These are phyloP conservation scores for Hoplias malabaricus DNA, from an alignment of 2,113 vertebrate species.

Conservation along the genomic window DNA sequence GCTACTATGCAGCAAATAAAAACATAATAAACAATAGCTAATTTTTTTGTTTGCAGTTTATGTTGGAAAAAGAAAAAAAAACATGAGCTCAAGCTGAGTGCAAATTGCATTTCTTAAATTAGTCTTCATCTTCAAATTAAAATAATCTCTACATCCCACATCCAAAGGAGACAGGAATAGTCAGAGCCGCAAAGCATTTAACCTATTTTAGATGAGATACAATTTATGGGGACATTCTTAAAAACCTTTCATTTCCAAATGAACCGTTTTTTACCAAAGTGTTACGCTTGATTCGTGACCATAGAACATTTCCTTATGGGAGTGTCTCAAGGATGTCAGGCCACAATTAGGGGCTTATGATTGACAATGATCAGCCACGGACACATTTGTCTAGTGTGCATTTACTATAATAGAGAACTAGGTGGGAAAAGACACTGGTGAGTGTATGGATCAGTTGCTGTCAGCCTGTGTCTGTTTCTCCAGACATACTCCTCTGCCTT, in stretches of 20 bases:
- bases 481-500: slow-evolving; percentile 63
- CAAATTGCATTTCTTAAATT: slow-evolving; percentile 4
- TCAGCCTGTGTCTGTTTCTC: slow-evolving; percentile 54
- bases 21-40: background rate
- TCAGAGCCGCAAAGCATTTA: slow-evolving; percentile 36
- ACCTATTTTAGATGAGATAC: slow-evolving; percentile 39
- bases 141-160: background rate
- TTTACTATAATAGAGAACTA: slow-evolving; percentile 18
- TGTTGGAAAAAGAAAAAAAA: too few relatives aligned
- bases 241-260: background rate
- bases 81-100: background rate
- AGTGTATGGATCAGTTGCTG: slow-evolving; percentile 60
- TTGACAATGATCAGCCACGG: background rate
- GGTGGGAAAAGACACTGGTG: slow-evolving; percentile 69
- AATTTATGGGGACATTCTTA: background rate
- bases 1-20: too few relatives aligned
- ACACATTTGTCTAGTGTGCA: background rate
- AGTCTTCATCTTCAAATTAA: background rate
- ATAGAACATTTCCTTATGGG: background rate
- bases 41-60: background rate
- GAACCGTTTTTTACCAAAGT: background rate
- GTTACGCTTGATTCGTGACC: background rate
- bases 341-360: background rate
- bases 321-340: background rate
- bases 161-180: background rate